Base-by-base conservation (phyloP, 2,888 invertebrate species). In the Odontocerum albicorne region DNA sequence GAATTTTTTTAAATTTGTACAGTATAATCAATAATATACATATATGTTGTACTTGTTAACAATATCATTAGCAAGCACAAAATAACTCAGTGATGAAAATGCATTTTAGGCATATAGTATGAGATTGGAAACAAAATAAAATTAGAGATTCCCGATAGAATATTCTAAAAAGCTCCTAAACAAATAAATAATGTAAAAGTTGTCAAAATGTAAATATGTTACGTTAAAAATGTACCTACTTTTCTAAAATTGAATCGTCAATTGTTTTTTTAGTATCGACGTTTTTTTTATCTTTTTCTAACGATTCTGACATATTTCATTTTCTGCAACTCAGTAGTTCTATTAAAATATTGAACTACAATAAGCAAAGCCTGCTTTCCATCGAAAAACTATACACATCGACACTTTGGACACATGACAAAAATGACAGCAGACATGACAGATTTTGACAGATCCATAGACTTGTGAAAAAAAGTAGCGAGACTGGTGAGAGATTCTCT, bases 281-380 rank as follows among this genome's bases (percentile, higher is more conserved):
- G 20, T 39, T 35, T 19, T 36, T 15, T 20, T 12, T 17, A 12
- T 45, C 31, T 20, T 38, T 45, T 27, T 52, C 52, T 17, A 20
- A n/a, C 22, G 50, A 44, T 15, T 52, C 22, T 52, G 52, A 45
- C 52, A 52, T 51, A 51, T 52, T 52, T 52, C 45, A 39, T 31
- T 13, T 40, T 40, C 8, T 12, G 4, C 35, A 35, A 35, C 13
- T 7, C 17, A 13, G 7, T 35, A 35, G 4, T 6, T 4, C 7
- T 38, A 10, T 17, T 38, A 13, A 16, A 38, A 4, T 38, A 38
- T 38, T 38, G 16, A 35, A n/a, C 13, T 35, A 35, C 13, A n/a
- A 35, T 6, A 35, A 35, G 27, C 10, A 7, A 27, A 27, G 10
- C 6, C 10, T 27, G 10, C 27, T 27, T 10, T 27, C 10, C 27